Evolutionary conservation across 2,888 invertebrate species (phyloP), one percentile per base, ranked within the genome.

Genomic region (Dermolepida albohirtum): DNA sequence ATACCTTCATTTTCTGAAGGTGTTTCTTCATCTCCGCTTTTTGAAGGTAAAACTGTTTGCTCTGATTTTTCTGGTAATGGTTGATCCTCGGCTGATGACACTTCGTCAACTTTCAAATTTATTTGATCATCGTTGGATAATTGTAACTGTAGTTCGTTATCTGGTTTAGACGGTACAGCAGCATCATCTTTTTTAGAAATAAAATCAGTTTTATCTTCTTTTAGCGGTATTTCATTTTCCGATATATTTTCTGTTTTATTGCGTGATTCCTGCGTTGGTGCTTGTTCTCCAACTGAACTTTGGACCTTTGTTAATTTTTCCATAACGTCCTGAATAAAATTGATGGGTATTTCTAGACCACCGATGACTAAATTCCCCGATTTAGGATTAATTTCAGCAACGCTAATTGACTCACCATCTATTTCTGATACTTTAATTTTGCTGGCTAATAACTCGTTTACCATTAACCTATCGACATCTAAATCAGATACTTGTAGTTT

Each of bases 371-470:
- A 84, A 73, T 89, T 88, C 0, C 91, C 91, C 0, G 89, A 88
- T 78, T 89, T 89, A 5, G 92, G 90, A 74, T 88, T 89, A 69
- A 93, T 84, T 77, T 94, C 93, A 57, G 90, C 87, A 0, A 92
- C 89, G 71, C 88, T 89, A 71, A 94, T 86, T 40, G 90, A 89
- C 74, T 89, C 87, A 5, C 93, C 91, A 77, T 94, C 93, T 69
- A 94, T 89, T 80, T 94, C 93, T 0, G 93, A 93, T 0, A 94
- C 93, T 57, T 90, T 85, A 70, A 94, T 92, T 80, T 91, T 92
- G 65, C 89, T 90, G 0, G 94, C 93, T 79, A 93, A 90, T 47
- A 94, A 82, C 75, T 93, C 92, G 67, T 90, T 90, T 0, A 94
- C 94, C 71, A 89, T 92, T 16, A 95, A 80, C 57, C 90, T 87